phyloP scores from a whole-genome alignment of 2,797 vertebrate genomes.

The Hipposideros larvatus region DNA sequence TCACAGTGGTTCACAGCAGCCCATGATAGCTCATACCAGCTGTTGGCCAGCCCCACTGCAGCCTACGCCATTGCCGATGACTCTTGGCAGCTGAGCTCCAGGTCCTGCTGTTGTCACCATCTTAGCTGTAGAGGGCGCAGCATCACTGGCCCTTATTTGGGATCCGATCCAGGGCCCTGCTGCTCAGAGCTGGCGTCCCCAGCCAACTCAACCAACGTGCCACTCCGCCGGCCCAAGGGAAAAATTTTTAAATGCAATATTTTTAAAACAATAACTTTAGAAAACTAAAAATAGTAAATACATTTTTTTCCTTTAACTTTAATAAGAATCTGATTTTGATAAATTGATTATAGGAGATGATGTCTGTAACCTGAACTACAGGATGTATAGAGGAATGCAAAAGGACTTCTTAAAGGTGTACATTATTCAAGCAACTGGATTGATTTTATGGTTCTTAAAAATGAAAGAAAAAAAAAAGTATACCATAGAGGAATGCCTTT shows the following conservation, averaged over 20 bases:
- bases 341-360: background rate
- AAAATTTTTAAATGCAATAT: background rate
- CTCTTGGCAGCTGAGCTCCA: too few species aligned
- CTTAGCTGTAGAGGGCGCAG: too few species aligned
- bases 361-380: background rate
- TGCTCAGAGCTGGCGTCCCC: too few species aligned
- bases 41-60: too few species aligned
- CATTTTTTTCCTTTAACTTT: slow-evolving; percentile 39
- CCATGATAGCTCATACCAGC: too few species aligned
- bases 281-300: background rate
- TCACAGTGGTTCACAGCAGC: too few species aligned
- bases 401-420: background rate
- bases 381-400: background rate
- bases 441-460: slow-evolving; percentile 44
- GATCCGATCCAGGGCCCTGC: too few species aligned
- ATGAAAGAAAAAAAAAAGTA: background rate
- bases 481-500: background rate
- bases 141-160: too few species aligned
- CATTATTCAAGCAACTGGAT: background rate
- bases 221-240: too few species aligned
- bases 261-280: background rate
- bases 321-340: background rate
- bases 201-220: too few species aligned
- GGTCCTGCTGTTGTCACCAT: too few species aligned
- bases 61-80: too few species aligned